Conservation (phyloP, 2,888 invertebrate species). For the Diaphora mendica region DNA sequence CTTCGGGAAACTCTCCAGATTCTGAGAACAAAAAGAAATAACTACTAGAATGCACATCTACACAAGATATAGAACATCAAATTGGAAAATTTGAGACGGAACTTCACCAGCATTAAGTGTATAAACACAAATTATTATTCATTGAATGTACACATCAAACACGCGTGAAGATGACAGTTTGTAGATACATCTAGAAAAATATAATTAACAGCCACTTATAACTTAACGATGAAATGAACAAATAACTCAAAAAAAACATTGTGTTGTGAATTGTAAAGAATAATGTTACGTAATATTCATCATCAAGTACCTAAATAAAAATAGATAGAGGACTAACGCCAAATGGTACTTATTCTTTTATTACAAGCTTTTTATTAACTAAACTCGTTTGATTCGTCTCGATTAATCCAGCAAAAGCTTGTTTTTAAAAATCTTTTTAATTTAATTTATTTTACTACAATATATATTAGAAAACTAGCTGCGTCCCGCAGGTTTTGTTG, state of each 20-base stretch:
- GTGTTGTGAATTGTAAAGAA: not conserved
- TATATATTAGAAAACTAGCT: not conserved
- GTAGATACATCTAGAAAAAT: not conserved
- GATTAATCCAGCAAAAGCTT: too few relatives aligned
- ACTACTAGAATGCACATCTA: not conserved
- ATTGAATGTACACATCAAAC: not conserved
- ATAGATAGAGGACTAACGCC: not conserved
- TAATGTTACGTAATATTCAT: slow-evolving; percentile 1
- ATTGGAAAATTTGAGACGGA: not conserved
- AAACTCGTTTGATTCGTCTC: too few relatives aligned
- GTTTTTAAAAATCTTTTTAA: too few relatives aligned
- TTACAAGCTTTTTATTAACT: too few relatives aligned
- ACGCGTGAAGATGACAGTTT: not conserved
- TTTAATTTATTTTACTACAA: not conserved
- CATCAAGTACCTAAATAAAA: too few relatives aligned
- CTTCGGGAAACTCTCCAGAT: slow-evolving; percentile 79
- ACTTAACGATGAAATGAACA: not conserved
- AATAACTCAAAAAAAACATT: not conserved
- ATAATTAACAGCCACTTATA: not conserved
- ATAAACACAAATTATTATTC: not conserved
- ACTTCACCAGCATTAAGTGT: not conserved
- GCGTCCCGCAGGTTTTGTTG: too few relatives aligned
- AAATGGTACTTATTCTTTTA: not conserved
- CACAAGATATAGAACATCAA: not conserved
- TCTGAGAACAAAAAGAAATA: slow-evolving; percentile 70